Evolutionary conservation across 2,888 invertebrate genomes (phyloP).

Genomic region (Nephrotoma flavescens): DNA sequence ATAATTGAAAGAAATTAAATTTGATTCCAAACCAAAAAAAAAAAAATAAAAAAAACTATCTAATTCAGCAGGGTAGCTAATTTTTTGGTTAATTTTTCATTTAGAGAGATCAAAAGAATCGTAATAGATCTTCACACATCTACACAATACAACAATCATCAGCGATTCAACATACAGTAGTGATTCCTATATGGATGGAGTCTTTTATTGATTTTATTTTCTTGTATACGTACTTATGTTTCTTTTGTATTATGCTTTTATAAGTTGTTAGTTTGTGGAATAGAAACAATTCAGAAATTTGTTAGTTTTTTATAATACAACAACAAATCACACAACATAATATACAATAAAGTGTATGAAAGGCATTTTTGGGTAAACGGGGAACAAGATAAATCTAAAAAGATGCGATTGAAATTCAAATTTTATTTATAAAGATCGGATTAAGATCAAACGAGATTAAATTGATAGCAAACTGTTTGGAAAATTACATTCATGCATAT

Average conservation of each 20-base stretch:
- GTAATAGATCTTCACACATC: not conserved
- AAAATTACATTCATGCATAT: not conserved
- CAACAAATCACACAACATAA: not conserved
- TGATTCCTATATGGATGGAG: not conserved
- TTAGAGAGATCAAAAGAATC: not conserved
- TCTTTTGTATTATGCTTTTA: not conserved
- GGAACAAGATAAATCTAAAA: not conserved
- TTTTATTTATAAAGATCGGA: not conserved
- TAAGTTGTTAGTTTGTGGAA: not conserved
- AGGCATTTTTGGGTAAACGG: not conserved
- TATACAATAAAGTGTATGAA: not conserved
- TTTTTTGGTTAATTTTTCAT: constrained; percentile 1
- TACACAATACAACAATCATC: not conserved
- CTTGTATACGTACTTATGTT: not conserved
- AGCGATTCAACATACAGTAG: not conserved
- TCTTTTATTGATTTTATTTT: not conserved
- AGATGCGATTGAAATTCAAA: not conserved
- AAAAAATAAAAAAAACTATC: not conserved
- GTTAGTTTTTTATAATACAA: not conserved
- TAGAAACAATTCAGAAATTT: not conserved
- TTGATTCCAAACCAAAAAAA: not conserved
- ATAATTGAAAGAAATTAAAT: not conserved
- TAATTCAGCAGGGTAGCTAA: constrained; percentile 2
- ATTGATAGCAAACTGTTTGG: not conserved
- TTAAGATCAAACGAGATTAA: not conserved